phyloP scores from a whole-genome alignment of 2,113 vertebrate species.

The Podilymbus podiceps region DNA sequence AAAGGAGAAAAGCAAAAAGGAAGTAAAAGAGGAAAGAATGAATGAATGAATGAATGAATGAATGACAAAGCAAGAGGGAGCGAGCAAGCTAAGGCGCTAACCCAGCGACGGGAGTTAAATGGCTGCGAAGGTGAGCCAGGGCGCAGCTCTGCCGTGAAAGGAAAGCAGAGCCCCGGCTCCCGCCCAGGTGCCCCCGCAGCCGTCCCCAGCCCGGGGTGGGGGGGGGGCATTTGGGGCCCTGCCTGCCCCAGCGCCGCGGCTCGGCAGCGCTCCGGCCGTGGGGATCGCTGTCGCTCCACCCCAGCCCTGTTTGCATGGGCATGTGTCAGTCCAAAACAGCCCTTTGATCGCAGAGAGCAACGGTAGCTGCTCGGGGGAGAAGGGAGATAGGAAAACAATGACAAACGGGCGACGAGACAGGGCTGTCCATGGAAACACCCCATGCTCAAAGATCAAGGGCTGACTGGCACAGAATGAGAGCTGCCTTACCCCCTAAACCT shows the following conservation, averaged over 20 bases:
- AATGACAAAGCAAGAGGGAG: too few species aligned
- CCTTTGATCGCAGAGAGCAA: not conserved
- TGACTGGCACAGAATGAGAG: not conserved
- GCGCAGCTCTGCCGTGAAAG: not conserved
- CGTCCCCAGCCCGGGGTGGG: not conserved
- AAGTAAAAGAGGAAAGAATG: too few species aligned
- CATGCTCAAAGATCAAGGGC: not conserved
- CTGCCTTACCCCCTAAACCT: not conserved
- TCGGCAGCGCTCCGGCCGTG: rapidly evolving
- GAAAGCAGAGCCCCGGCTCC: not conserved
- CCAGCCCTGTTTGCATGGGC: rapidly evolving
- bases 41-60: too few species aligned
- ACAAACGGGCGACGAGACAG: rapidly evolving
- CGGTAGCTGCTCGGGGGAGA: not conserved
- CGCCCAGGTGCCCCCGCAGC: not conserved
- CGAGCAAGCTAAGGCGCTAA: too few species aligned
- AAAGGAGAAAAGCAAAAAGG: too few species aligned
- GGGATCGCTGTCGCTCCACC: not conserved
- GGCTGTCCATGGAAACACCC: not conserved
- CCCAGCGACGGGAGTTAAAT: too few species aligned
- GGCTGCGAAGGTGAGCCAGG: not conserved
- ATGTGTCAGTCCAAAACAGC: not conserved
- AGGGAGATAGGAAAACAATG: not conserved
- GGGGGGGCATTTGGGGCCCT: not conserved
- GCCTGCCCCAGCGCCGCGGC: not conserved